These are phyloP conservation scores for Oreotrochilus melanogaster DNA, from an alignment of 2,113 vertebrate species.

Conservation along the genomic window DNA sequence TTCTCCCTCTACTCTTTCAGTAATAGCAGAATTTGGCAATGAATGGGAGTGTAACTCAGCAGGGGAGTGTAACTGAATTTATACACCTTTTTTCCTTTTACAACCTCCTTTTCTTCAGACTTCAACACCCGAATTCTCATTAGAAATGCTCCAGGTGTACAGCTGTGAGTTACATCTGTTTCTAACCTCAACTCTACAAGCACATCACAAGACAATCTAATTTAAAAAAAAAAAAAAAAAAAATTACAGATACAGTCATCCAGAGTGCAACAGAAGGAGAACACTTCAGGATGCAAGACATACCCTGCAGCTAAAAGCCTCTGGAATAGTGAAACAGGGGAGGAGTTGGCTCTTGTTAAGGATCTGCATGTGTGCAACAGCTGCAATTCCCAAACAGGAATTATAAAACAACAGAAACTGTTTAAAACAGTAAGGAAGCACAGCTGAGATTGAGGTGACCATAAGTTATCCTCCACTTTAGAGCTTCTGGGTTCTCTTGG, in stretches of 20 bases:
- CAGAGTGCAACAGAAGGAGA: not conserved
- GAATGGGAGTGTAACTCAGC: not conserved
- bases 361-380: slow-evolving; percentile 10
- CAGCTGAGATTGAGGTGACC: not conserved
- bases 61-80: not conserved
- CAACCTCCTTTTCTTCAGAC: not conserved
- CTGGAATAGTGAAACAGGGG: not conserved
- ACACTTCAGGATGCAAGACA: slow-evolving; percentile 1
- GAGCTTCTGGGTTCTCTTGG: not conserved
- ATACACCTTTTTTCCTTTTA: not conserved
- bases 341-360: not conserved
- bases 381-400: slow-evolving; percentile 43
- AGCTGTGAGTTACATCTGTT: not conserved
- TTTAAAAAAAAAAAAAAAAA: not conserved
- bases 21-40: not conserved
- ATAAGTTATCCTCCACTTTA: not conserved
- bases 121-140: not conserved
- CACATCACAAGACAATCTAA: not conserved
- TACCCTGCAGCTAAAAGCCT: not conserved
- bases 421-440: not conserved
- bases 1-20: not conserved
- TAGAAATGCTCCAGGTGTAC: not conserved
- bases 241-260: not conserved
- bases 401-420: slow-evolving; percentile 11
- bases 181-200: slow-evolving; percentile 11